Evolutionary conservation across 2,797 vertebrate genomes (phyloP).

Genomic region (Amazonetta brasiliensis): DNA sequence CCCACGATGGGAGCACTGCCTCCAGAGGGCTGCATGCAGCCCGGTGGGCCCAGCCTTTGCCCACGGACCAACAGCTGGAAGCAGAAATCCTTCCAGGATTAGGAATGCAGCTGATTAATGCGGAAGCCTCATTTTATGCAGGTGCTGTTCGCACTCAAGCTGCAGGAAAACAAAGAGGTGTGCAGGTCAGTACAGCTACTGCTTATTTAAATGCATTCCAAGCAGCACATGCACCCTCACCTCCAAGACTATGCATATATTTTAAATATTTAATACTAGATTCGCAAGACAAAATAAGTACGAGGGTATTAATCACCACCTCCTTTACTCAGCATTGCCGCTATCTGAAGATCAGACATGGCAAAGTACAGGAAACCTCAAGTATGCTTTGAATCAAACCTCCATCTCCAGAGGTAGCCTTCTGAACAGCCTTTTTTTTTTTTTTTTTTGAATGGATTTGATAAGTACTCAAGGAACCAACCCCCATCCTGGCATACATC

Average conservation of each 20-base stretch:
- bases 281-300: neutral
- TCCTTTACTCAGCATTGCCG: neutral
- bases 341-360: neutral
- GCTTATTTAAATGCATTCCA: slow-evolving; percentile 1
- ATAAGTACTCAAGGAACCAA: neutral
- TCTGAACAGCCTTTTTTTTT: neutral
- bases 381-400: neutral
- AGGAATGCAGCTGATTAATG: neutral
- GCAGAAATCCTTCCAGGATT: neutral
- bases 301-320: neutral
- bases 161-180: neutral
- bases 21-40: neutral
- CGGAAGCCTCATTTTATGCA: neutral
- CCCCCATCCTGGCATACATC: neutral
- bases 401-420: neutral
- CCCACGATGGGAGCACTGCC: neutral
- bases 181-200: neutral
- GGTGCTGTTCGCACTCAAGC: neutral
- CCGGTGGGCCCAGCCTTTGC: neutral
- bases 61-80: neutral
- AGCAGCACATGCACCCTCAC: neutral
- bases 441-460: neutral
- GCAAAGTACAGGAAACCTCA: neutral
- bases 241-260: neutral
- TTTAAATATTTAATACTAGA: neutral